Conservation (phyloP, 1,140 invertebrate genomes). For the Ceratosolen fusciceps region DNA sequence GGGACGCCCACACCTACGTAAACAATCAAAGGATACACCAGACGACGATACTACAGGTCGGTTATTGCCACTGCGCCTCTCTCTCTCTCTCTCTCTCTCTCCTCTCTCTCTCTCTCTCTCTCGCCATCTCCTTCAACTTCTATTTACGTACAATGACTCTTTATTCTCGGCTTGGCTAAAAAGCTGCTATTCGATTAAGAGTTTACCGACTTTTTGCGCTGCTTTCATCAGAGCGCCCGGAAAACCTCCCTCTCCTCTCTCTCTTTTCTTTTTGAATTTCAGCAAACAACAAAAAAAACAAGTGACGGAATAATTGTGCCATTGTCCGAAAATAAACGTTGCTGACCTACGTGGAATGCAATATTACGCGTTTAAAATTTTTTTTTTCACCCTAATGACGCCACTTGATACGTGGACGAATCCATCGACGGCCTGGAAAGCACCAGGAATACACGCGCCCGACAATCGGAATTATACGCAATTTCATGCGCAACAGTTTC, state of each 20-base stretch:
- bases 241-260: no score
- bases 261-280: not conserved
- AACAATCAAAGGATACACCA: slow-evolving; percentile 93
- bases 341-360: no score
- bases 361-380: no score
- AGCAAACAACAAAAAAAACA: not conserved
- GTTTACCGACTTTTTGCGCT: not conserved
- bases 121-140: not conserved
- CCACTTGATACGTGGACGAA: no score
- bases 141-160: not conserved
- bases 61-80: not conserved
- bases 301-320: no score
- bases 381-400: no score
- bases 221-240: not conserved
- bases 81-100: not conserved
- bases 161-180: not conserved
- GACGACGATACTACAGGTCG: slow-evolving; percentile 89
- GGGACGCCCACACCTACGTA: slow-evolving; percentile 94
- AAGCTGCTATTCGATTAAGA: not conserved
- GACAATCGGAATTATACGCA: no score
- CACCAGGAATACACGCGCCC: no score
- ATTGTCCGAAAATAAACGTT: no score
- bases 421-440: no score
- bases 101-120: slow-evolving; percentile 9
- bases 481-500: no score